Evolutionary conservation across 2,888 invertebrate species (phyloP), one percentile per base, ranked within the genome.

Genomic region (Drosophila recens): DNA sequence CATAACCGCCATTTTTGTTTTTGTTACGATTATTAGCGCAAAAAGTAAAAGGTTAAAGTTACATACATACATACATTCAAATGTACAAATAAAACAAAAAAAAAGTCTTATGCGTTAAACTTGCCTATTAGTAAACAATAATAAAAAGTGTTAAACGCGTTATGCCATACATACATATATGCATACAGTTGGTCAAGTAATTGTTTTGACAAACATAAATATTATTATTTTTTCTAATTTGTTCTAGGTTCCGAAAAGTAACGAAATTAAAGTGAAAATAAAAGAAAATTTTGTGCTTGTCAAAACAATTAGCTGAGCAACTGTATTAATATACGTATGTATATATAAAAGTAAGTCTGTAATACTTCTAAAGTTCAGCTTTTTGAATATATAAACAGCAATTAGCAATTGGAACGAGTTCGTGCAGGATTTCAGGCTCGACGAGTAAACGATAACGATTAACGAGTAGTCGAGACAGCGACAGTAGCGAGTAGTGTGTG

Each of bases 71-170:
- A 64, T 27, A 27, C 23, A 23, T 23, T 27, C 23, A 27, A 23
- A 23, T 61, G 59, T 67, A 53, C 56, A 76, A 11, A 67, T 42
- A 34, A 66, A 69, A 79, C 61, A 49, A 75, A 58, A 40, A n/a
- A n/a, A 51, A 72, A 51, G 49, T 67, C 82, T 75, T 88, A 88
- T 64, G 56, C 63, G 49, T 46, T 73, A 80, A 65, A 63, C 59
- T 81, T 80, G 67, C 80, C 77, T 89, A 89, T 87, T 87, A 85
- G 89, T 87, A 77, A 69, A 80, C 82, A 85, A 87, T 79, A 82
- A 72, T 83, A 72, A 74, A 83, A 78, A 57, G 70, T 83, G 86
- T 83, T 80, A 85, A 75, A 72, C 72, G 75, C 76, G 73, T 82
- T 82, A 84, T 79, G 76, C 67, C 63, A 43, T n/a, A n/a, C n/a